A percentile compares a stretch with the other conserved stretches of the same genome.
Conservation (phyloP, 37 sponge, comb jelly and placozoan species). For the Cliona cf. orientalis region DNA sequence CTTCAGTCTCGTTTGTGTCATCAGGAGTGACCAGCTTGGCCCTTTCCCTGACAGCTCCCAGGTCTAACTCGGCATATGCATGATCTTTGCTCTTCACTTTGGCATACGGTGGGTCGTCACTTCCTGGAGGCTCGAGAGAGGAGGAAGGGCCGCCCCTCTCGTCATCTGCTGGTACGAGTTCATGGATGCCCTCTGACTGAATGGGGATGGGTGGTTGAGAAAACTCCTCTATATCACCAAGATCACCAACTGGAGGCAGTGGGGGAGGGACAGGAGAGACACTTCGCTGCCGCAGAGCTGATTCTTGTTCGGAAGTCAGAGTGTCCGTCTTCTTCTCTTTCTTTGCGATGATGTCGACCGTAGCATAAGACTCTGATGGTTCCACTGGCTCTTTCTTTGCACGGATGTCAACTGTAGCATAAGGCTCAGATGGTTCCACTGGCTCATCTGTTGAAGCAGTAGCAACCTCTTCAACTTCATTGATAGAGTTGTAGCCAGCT, state of each 20-base stretch:
- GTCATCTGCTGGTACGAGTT: background rate
- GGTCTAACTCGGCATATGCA: background rate
- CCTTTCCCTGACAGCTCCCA: background rate
- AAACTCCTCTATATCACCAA: constrained; percentile 45
- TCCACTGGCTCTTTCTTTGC: background rate
- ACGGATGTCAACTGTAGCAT: background rate
- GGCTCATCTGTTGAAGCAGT: background rate
- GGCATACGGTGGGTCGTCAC: constrained; percentile 45
- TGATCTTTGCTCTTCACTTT: constrained; percentile 27
- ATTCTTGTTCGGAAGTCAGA: constrained; percentile 3
- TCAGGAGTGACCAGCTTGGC: background rate
- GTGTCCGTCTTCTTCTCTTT: background rate
- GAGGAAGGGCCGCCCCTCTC: background rate
- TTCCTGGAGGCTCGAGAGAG: background rate
- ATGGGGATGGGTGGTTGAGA: constrained; percentile 43
- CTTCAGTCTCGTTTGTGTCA: background rate
- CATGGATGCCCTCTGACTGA: constrained; percentile 15
- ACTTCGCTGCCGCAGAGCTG: background rate
- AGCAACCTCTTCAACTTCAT: no score
- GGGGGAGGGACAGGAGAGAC: constrained; percentile 51
- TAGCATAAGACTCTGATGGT: constrained; percentile 40
- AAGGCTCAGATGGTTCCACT: background rate
- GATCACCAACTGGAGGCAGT: constrained; percentile 36
- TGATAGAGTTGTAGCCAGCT: background rate
- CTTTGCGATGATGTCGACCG: constrained; percentile 22